Base-by-base conservation (phyloP, 2,113 vertebrate genomes). In the Colaptes auratus region DNA sequence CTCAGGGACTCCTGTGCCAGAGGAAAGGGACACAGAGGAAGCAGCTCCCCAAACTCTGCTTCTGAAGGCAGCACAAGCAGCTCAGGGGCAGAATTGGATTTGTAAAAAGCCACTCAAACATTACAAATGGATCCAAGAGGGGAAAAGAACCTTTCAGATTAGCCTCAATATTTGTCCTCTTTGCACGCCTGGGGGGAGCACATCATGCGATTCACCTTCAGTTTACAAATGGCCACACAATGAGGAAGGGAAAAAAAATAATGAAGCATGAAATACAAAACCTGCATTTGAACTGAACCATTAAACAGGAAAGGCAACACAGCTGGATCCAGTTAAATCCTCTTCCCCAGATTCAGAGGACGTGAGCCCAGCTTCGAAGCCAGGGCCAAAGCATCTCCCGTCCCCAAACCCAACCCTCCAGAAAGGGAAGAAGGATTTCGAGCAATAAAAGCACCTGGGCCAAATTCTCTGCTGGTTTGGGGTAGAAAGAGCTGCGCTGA, bases 251-350 rank as follows among this genome's bases (percentile, higher is more conserved):
- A 28, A 55, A 2, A 30, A 21, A 67, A 88, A 92, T 50, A 89
- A 93, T 46, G 60, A 95, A 92, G 89, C 93, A 72, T 94, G 84
- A 97, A 96, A 95, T 64, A 30, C 89, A 92, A 87, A 75, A 50
- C 66, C 65, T 82, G 79, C 67, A 7, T 46, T 72, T 88, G 89
- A 89, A 67, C 67, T 63, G 90, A 97, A 82, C 36, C 92, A 83
- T 94, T 72, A 86, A 86, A 46, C 39, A 52, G 82, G 14, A n/a
- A n/a, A 50, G 7, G 84, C 91, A 80, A 50, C 89, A 35, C 95
- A 95, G 95, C 89, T 96, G 90, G 88, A 92, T 27, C 74, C 90
- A 84, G 75, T 10, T 21, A 33, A 63, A 46, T 0, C 21, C 36
- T 71, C 27, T 5, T 33, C 25, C 2, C 63, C 66, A 28, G 8